These are phyloP conservation scores for Podarcis muralis DNA, from an alignment of 2,113 vertebrate genomes.

Conservation along the genomic window DNA sequence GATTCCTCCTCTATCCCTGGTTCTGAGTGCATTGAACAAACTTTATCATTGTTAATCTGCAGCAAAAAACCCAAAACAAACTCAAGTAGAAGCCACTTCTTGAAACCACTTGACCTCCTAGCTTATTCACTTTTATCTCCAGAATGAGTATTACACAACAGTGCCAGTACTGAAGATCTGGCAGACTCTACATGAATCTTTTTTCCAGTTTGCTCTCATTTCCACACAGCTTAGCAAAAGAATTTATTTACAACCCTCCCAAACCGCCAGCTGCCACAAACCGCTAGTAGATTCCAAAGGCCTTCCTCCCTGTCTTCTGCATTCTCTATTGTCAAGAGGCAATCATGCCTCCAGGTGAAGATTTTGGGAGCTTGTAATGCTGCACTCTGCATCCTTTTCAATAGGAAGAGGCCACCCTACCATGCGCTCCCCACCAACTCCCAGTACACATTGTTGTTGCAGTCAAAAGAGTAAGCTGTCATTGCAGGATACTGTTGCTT, in stretches of 20 bases:
- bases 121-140: background rate
- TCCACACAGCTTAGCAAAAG: background rate
- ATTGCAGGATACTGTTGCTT: constrained; percentile 56
- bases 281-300: background rate
- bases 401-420: constrained; percentile 40
- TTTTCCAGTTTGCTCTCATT: background rate
- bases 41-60: constrained; percentile 15
- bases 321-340: constrained; percentile 4
- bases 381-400: constrained; percentile 37
- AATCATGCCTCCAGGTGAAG: background rate
- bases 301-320: background rate
- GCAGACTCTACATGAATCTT: background rate
- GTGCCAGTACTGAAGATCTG: background rate
- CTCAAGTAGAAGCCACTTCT: background rate
- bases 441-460: constrained; percentile 55
- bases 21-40: rapidly evolving
- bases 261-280: background rate
- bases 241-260: background rate
- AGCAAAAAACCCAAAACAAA: background rate
- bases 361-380: constrained; percentile 35
- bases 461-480: constrained; percentile 61
- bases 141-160: constrained; percentile 24
- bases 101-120: constrained; percentile 18
- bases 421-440: constrained; percentile 48
- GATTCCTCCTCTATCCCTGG: background rate